Base-by-base conservation (phyloP, 2,113 vertebrate genomes). In the Mirounga angustirostris region DNA sequence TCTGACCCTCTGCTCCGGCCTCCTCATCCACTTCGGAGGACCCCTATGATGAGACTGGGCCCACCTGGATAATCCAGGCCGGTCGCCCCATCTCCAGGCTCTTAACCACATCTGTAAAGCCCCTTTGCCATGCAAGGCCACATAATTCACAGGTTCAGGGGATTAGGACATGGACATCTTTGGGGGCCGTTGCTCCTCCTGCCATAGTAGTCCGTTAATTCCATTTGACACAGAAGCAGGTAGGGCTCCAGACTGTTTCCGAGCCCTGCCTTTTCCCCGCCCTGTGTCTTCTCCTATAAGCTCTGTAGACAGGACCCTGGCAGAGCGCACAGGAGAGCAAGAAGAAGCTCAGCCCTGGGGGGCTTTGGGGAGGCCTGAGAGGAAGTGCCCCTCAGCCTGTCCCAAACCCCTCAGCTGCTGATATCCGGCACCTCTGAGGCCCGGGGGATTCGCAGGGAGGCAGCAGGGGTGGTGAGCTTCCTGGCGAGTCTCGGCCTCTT, bases 391-490 rank as follows among this genome's bases (percentile, higher is more conserved):
- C 56, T 14, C 5, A 2, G 54, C 56, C 54, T 63, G 43, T 69
- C 43, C n/a, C 56, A 33, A 19, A 5, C 19, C 54, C 40, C 54
- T 54, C 65, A 36, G 56, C 81, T 15, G 14, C 46, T 11, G 36
- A 7, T 16, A 9, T 1, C 1, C 8, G 7, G 84, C 26, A 0
- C 7, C 15, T 79, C 7, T 22, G 36, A 73, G 19, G 50, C 30
- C 10, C 3, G 19, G 59, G 11, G 33, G 36, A 28, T 33, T 10
- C 2, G 4, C 22, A 16, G 8, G 7, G n/a, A 74, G 26, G 15
- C 43, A 4, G 1, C 2, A 4, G 43, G 46, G 50, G 14, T 33
- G 2, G n/a, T 1, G 0, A 69, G 79, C 5, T 52, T 73, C 40
- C 43, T 54, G 69, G 86, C 12, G 4, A 3, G 18, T 33, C 85